Conservation (phyloP, 2,797 vertebrate genomes). For the Pseudocheirus occidentalis region DNA sequence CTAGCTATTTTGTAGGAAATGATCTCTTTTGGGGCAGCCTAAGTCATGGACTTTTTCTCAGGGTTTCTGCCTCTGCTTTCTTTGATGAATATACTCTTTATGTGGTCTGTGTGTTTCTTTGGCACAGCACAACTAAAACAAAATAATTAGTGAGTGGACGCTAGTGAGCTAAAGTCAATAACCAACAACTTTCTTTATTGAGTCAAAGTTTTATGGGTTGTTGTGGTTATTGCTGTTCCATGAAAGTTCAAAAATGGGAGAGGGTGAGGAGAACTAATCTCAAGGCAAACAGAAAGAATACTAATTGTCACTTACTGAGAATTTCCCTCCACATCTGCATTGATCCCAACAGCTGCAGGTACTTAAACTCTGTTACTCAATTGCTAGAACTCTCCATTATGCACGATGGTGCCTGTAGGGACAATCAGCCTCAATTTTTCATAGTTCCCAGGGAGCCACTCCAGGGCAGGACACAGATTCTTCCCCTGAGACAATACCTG, state of each 20-base stretch:
- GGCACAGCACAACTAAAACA: conserved; percentile 18
- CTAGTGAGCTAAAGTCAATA: not conserved
- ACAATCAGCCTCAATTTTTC: conserved; percentile 63
- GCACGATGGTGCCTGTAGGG: conserved; percentile 44
- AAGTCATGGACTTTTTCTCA: not conserved
- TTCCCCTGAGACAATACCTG: conserved; percentile 45
- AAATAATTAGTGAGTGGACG: conserved; percentile 28
- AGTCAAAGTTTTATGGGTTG: not conserved
- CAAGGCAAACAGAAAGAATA: conserved; percentile 71
- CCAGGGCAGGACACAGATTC: conserved; percentile 30
- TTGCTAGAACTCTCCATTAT: conserved; percentile 12
- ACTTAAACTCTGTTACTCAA: conserved; percentile 75
- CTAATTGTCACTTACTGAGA: conserved; percentile 64
- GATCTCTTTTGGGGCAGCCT: not conserved
- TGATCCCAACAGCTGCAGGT: conserved; percentile 78
- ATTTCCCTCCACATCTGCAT: conserved; percentile 14
- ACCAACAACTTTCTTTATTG: conserved; percentile 47
- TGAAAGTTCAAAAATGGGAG: conserved; percentile 60
- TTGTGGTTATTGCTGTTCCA: not conserved
- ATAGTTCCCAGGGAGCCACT: conserved; percentile 36
- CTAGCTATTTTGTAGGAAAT: not conserved
- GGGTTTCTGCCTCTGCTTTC: not conserved
- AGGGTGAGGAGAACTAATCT: conserved; percentile 53
- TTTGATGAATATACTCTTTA: conserved; percentile 28
- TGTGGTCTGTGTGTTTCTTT: conserved; percentile 15